Conservation (phyloP, 1,140 invertebrate genomes). For the Aphaenogaster ashmeadi region DNA sequence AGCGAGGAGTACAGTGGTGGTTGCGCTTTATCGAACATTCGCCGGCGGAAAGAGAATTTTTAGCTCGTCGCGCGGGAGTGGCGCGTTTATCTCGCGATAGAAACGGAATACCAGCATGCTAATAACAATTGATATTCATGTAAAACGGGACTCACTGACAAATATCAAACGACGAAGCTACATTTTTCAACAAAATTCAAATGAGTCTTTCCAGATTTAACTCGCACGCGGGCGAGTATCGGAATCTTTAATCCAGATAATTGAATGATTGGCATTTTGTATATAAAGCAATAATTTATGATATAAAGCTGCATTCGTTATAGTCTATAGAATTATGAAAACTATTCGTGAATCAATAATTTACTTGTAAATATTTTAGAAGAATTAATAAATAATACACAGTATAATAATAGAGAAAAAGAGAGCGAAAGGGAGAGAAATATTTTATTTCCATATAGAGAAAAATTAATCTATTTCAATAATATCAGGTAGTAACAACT, state of each 20-base stretch:
- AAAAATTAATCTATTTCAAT: neutral
- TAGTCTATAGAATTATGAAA: neutral
- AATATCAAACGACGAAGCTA: neutral
- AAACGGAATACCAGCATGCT: neutral
- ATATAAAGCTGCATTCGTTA: neutral
- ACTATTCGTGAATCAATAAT: neutral
- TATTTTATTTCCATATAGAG: neutral
- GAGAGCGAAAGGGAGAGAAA: neutral
- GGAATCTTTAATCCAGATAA: neutral
- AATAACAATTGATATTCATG: slow-evolving; percentile 35
- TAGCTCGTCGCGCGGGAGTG: neutral
- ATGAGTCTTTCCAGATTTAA: neutral
- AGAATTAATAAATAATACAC: neutral
- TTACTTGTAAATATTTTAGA: neutral
- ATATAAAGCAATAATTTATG: neutral
- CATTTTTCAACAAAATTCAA: neutral
- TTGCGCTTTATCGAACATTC: slow-evolving; percentile 50
- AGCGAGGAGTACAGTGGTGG: neutral
- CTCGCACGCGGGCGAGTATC: neutral
- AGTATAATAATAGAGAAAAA: neutral
- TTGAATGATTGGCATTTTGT: neutral
- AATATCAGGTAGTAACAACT: neutral
- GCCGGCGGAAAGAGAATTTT: slow-evolving; percentile 45
- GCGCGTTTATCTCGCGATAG: slow-evolving; percentile 37
- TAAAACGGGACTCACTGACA: neutral